Evolutionary conservation across 2,797 vertebrate genomes (phyloP).

Genomic region (Acrossocheilus wenchowensis): DNA sequence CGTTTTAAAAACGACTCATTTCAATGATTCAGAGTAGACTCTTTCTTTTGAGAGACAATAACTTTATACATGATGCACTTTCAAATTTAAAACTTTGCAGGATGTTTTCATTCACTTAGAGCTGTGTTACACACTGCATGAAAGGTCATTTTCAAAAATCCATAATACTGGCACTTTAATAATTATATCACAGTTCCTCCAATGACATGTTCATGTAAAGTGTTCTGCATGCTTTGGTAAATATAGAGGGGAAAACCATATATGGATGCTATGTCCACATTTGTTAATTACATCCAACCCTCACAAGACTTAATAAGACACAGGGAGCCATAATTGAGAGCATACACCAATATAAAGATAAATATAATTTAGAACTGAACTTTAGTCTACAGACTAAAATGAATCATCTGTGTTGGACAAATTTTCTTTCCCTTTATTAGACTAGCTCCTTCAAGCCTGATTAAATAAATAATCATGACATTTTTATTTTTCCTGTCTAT

Average conservation of each 20-base stretch:
- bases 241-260: conserved; percentile 6
- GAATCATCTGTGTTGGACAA: conserved; percentile 58
- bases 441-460: conserved; percentile 62
- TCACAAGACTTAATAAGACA: conserved; percentile 18
- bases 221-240: conserved; percentile 7
- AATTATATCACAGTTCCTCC: conserved; percentile 4
- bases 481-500: conserved; percentile 63
- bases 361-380: conserved; percentile 30
- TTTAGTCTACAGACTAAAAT: conserved; percentile 46
- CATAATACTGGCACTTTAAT: not conserved
- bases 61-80: too few relatives aligned
- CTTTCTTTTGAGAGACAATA: too few relatives aligned
- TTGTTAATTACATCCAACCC: conserved; percentile 67
- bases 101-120: too few relatives aligned
- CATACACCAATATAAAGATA: conserved; percentile 11
- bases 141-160: too few relatives aligned
- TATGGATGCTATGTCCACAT: conserved; percentile 1
- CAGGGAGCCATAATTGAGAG: conserved; percentile 28
- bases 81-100: too few relatives aligned
- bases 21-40: too few relatives aligned
- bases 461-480: conserved; percentile 66
- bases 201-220: conserved; percentile 8
- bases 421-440: conserved; percentile 57
- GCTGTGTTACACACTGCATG: too few relatives aligned
- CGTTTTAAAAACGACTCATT: too few relatives aligned